Evolutionary conservation across 2,113 vertebrate species (phyloP).

Genomic region (Centropus bengalensis): DNA sequence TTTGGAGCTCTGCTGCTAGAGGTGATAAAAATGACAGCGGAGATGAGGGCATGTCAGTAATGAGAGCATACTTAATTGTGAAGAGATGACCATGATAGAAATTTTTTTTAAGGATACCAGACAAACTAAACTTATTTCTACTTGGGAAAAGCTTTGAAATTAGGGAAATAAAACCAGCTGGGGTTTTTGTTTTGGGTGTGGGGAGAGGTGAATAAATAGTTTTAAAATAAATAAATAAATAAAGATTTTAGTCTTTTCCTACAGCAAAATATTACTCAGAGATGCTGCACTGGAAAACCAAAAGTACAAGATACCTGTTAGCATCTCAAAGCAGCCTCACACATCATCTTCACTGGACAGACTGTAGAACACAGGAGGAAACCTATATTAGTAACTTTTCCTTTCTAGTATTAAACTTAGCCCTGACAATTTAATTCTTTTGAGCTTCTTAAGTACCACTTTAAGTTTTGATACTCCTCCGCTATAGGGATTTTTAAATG

Average conservation of each 20-base stretch:
- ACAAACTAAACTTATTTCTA: slow-evolving; percentile 18
- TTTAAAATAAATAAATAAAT: neutral
- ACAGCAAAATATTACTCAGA: slow-evolving; percentile 69
- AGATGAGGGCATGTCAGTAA: slow-evolving; percentile 53
- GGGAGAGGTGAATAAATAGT: slow-evolving; percentile 43
- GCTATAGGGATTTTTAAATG: slow-evolving; percentile 29
- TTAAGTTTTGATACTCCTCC: slow-evolving; percentile 38
- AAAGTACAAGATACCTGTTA: slow-evolving; percentile 72
- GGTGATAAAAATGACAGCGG: slow-evolving; percentile 46
- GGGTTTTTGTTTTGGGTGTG: slow-evolving; percentile 11
- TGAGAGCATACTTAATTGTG: slow-evolving; percentile 41
- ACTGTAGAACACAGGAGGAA: slow-evolving; percentile 74
- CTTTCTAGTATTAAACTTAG: slow-evolving; percentile 65
- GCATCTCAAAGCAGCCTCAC: slow-evolving; percentile 73
- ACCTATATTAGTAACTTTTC: slow-evolving; percentile 72
- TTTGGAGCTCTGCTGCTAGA: slow-evolving; percentile 29
- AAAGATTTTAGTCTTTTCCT: slow-evolving; percentile 48
- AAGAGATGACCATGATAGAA: slow-evolving; percentile 41
- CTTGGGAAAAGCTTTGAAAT: slow-evolving; percentile 15
- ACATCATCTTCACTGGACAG: slow-evolving; percentile 74
- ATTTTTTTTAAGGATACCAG: slow-evolving; percentile 5
- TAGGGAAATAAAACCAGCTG: slow-evolving; percentile 28
- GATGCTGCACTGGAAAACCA: slow-evolving; percentile 73
- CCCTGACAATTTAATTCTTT: slow-evolving; percentile 61
- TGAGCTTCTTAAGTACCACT: slow-evolving; percentile 48